These are phyloP conservation scores for Cylas formicarius DNA, from an alignment of 1,140 invertebrate species.

Conservation along the genomic window DNA sequence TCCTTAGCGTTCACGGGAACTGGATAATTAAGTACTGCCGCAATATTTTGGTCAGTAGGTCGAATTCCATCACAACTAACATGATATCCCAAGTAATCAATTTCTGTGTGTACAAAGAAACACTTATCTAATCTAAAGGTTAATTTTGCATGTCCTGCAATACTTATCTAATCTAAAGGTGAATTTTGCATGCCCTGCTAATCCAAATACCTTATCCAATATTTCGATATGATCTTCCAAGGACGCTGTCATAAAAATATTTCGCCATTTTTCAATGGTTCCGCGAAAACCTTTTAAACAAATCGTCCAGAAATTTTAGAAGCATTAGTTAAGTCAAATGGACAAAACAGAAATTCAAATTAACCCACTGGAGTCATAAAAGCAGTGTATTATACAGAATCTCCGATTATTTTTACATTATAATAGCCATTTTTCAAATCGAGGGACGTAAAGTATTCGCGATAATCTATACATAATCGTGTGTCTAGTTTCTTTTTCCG, in stretches of 20 bases:
- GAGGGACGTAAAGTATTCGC: constrained; percentile 31
- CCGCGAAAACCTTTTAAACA: neutral
- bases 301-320: too few species aligned
- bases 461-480: constrained; percentile 30
- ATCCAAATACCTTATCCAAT: constrained; percentile 1
- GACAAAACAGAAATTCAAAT: too few species aligned
- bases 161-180: constrained; percentile 9
- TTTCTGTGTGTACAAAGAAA: constrained; percentile 8
- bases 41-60: constrained; percentile 7
- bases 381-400: constrained; percentile 32
- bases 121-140: constrained; percentile 10
- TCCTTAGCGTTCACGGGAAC: constrained; percentile 5
- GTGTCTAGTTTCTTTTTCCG: neutral
- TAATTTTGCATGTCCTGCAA: constrained; percentile 4
- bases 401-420: constrained; percentile 31
- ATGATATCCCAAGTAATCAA: constrained; percentile 4
- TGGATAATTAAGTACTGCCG: constrained; percentile 7
- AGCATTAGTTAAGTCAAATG: too few species aligned
- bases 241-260: constrained; percentile 5
- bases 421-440: constrained; percentile 29
- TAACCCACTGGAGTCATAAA: constrained; percentile 29
- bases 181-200: neutral
- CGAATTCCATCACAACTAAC: constrained; percentile 9
- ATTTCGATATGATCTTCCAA: constrained; percentile 4
- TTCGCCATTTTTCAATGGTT: too few species aligned